phyloP scores from a whole-genome alignment of 1,140 invertebrate species.

The Zaprionus kolodkinae region DNA sequence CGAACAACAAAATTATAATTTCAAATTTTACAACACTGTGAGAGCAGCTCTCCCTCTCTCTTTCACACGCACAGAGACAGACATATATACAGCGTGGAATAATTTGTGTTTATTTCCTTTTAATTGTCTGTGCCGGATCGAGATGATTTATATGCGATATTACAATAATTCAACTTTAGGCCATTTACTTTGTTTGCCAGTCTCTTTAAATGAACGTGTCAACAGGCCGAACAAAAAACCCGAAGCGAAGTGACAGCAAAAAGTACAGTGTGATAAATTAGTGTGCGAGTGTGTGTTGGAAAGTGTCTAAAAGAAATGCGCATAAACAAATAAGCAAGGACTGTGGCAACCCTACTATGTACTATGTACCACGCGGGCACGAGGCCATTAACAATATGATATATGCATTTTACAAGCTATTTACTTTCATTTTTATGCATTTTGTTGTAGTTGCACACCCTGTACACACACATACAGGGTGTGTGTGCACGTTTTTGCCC shows the following conservation, averaged over 20 bases:
- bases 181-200: constrained; percentile 62
- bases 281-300: neutral
- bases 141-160: constrained; percentile 68
- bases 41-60: neutral
- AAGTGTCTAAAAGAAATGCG: constrained; percentile 56
- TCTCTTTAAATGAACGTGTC: constrained; percentile 68
- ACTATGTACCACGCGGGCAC: no score
- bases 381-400: constrained; percentile 71
- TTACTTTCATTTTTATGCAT: constrained; percentile 68
- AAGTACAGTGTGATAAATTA: constrained; percentile 74
- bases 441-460: constrained; percentile 29
- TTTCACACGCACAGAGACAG: neutral
- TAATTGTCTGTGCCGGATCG: constrained; percentile 48
- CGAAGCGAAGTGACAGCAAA: constrained; percentile 43
- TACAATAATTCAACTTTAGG: constrained; percentile 54
- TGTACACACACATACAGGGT: neutral
- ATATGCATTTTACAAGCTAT: constrained; percentile 71
- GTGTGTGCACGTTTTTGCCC: constrained; percentile 7
- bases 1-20: neutral
- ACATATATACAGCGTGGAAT: neutral
- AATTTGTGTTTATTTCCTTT: constrained; percentile 40
- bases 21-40: constrained; percentile 5
- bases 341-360: neutral
- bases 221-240: constrained; percentile 50
- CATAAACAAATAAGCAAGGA: constrained; percentile 52